Conservation (phyloP, 2,888 invertebrate genomes). For the Coleophora deauratella region DNA sequence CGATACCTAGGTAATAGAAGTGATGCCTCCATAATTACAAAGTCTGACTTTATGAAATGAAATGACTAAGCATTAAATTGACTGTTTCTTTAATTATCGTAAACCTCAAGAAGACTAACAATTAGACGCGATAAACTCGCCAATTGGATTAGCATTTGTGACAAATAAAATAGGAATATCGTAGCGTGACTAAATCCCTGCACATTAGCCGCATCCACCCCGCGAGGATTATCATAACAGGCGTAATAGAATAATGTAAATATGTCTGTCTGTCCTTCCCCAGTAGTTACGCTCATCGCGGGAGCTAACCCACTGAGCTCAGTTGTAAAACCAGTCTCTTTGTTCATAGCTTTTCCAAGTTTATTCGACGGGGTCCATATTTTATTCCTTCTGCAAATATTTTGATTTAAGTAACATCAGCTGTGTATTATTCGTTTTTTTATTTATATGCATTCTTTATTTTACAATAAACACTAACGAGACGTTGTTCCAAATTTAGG, state of each 20-base stretch:
- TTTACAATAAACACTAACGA: no score
- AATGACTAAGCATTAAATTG: no score
- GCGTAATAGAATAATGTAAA: conserved; percentile 66
- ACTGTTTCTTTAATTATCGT: no score
- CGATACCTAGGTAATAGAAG: background rate
- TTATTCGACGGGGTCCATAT: conserved; percentile 51
- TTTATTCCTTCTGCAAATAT: conserved; percentile 65
- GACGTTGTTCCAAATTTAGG: no score
- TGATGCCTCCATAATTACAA: background rate
- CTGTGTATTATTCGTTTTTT: no score
- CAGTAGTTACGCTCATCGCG: conserved; percentile 60
- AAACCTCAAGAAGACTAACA: no score
- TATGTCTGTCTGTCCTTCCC: conserved; percentile 35
- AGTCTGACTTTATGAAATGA: no score
- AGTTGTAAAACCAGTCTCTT: conserved; percentile 54
- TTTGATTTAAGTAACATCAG: conserved; percentile 44
- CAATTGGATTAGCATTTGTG: conserved; percentile 23
- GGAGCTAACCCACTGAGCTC: conserved; percentile 41
- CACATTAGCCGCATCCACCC: conserved; percentile 55
- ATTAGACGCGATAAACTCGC: conserved; percentile 2
- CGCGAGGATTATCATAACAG: conserved; percentile 60
- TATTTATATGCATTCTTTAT: no score
- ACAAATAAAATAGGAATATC: conserved; percentile 35
- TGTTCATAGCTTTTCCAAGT: conserved; percentile 39
- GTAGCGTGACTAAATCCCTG: conserved; percentile 40